Percentiles rank a stretch among this genome's conserved stretches.
These are phyloP conservation scores for Dryococelus australis DNA, from an alignment of 2,888 invertebrate species.

Conservation along the genomic window DNA sequence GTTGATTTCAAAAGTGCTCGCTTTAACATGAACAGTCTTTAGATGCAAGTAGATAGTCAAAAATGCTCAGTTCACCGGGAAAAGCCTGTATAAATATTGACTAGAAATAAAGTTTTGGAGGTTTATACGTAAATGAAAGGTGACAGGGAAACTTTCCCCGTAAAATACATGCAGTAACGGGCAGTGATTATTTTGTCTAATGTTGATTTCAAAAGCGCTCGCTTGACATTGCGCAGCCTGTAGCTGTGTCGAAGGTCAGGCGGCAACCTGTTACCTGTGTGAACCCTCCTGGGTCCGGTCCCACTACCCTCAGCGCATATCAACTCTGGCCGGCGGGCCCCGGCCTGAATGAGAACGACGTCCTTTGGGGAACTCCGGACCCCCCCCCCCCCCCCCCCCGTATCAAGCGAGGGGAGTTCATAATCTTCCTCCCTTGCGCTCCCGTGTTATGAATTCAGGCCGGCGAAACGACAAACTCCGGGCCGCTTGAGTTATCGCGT, in stretches of 20 bases:
- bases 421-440: background rate
- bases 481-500: background rate
- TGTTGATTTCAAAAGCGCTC: too few species aligned
- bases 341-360: constrained; percentile 2
- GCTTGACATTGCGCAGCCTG: background rate
- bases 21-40: too few species aligned
- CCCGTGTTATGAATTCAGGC: background rate
- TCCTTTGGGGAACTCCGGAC: background rate
- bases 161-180: too few species aligned
- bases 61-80: too few species aligned
- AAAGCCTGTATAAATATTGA: too few species aligned
- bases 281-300: background rate
- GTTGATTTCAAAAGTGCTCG: too few species aligned
- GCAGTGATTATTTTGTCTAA: too few species aligned
- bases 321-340: background rate
- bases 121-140: too few species aligned
- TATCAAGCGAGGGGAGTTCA: background rate
- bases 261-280: constrained; percentile 11
- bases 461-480: background rate
- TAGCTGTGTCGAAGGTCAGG: background rate
- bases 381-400: too few species aligned
- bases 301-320: background rate
- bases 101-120: too few species aligned
- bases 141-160: too few species aligned
- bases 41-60: too few species aligned